Conservation (phyloP, 2,113 vertebrate species). For the Oryzias celebensis region DNA sequence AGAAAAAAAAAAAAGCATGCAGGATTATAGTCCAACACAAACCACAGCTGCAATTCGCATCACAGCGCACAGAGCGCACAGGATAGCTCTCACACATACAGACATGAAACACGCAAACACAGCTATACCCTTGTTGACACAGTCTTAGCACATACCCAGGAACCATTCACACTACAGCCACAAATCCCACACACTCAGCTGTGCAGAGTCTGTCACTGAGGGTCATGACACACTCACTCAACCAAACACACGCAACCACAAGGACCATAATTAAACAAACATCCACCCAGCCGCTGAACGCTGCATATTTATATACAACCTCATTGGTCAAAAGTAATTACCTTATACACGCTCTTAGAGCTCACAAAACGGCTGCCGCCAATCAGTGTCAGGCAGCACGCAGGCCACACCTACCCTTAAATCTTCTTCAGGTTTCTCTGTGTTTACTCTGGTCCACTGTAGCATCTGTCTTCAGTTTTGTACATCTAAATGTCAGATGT, state of each 20-base stretch:
- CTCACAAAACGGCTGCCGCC: constrained; percentile 22
- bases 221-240: constrained; percentile 57
- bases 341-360: constrained; percentile 26
- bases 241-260: constrained; percentile 67
- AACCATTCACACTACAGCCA: constrained; percentile 43
- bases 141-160: constrained; percentile 38
- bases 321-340: constrained; percentile 70
- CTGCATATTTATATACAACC: constrained; percentile 63
- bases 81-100: constrained; percentile 36
- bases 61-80: constrained; percentile 52
- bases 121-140: constrained; percentile 35
- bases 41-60: constrained; percentile 78
- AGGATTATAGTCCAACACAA: constrained; percentile 69
- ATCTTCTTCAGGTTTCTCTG: constrained; percentile 15
- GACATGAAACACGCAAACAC: constrained; percentile 20
- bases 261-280: constrained; percentile 71
- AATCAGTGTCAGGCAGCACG: constrained; percentile 30
- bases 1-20: constrained; percentile 55
- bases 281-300: constrained; percentile 46
- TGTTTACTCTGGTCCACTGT: neutral
- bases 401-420: constrained; percentile 13
- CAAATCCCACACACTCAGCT: constrained; percentile 53
- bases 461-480: constrained; percentile 4
- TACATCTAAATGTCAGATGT: constrained; percentile 18
- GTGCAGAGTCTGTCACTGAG: constrained; percentile 57